Percentiles rank a stretch among this genome's conserved stretches.
phyloP scores from a whole-genome alignment of 1,140 invertebrate genomes.

The Dufourea novaeangliae region DNA sequence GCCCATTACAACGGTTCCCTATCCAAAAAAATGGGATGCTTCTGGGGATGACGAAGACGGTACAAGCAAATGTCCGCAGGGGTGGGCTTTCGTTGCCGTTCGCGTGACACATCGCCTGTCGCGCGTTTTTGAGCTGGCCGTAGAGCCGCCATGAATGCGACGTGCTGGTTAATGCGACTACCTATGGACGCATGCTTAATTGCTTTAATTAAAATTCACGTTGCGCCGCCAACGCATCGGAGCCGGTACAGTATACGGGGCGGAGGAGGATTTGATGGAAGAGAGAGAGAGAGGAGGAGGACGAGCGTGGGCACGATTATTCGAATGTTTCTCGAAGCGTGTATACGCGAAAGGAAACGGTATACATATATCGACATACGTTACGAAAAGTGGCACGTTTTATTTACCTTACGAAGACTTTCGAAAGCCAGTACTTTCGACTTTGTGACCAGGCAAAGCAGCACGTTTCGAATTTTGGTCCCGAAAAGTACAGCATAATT shows the following conservation, averaged over 20 bases:
- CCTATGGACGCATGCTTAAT: conserved; percentile 75
- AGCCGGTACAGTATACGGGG: not conserved
- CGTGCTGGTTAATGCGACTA: conserved; percentile 72
- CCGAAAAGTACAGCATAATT: too few species aligned
- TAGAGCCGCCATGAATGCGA: conserved; percentile 68
- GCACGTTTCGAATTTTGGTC: too few species aligned
- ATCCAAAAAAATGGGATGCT: too few species aligned
- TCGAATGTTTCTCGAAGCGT: conserved; percentile 30
- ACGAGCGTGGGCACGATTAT: conserved; percentile 43
- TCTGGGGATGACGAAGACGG: conserved; percentile 10
- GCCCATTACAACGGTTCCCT: too few species aligned
- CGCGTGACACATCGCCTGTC: conserved; percentile 62
- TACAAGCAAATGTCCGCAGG: conserved; percentile 53
- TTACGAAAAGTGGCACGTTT: too few species aligned
- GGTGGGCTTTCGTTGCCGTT: conserved; percentile 38
- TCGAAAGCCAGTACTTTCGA: too few species aligned
- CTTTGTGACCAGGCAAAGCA: too few species aligned
- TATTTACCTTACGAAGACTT: conserved; percentile 23
- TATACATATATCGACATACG: too few species aligned
- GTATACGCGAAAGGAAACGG: conserved; percentile 45
- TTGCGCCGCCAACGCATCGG: conserved; percentile 64
- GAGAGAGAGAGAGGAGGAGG: not conserved
- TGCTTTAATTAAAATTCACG: conserved; percentile 79
- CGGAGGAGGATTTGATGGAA: not conserved
- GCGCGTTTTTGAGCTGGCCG: conserved; percentile 70